Evolutionary conservation across 2,113 vertebrate genomes (phyloP).

Genomic region (Rhynchomys soricoides): DNA sequence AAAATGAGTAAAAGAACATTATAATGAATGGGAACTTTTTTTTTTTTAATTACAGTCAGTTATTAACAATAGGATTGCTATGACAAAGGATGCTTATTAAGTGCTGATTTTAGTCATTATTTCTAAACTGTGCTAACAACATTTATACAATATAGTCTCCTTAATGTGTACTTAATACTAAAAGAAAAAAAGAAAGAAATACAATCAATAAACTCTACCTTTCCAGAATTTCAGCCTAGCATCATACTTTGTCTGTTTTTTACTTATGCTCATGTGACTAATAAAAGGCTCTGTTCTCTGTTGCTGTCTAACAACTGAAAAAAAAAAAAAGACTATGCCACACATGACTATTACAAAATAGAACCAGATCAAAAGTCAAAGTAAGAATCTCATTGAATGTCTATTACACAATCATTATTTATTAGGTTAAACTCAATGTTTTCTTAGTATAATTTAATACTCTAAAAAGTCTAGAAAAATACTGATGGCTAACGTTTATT

Average conservation of each 20-base stretch:
- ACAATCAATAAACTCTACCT: background rate
- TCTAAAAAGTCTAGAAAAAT: background rate
- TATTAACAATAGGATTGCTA: too few species aligned
- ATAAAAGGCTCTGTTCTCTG: background rate
- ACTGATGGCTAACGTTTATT: conserved; percentile 39
- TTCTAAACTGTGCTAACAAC: too few species aligned
- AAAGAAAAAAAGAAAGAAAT: background rate
- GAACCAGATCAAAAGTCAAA: background rate
- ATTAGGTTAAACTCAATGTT: background rate
- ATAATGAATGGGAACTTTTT: too few species aligned
- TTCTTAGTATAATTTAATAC: fast-evolving
- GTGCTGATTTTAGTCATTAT: too few species aligned
- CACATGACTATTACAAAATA: background rate
- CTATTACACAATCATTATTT: background rate
- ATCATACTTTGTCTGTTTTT: background rate
- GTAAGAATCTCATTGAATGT: background rate
- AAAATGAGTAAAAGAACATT: too few species aligned
- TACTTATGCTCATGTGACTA: background rate
- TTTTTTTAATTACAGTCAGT: too few species aligned
- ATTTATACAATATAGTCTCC: too few species aligned
- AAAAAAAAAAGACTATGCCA: background rate
- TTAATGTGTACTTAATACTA: background rate
- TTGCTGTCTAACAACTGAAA: fast-evolving
- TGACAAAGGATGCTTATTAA: too few species aligned
- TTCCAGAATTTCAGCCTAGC: too few species aligned